These are phyloP conservation scores for Tineola bisselliella DNA, from an alignment of 2,888 invertebrate genomes.

Conservation along the genomic window DNA sequence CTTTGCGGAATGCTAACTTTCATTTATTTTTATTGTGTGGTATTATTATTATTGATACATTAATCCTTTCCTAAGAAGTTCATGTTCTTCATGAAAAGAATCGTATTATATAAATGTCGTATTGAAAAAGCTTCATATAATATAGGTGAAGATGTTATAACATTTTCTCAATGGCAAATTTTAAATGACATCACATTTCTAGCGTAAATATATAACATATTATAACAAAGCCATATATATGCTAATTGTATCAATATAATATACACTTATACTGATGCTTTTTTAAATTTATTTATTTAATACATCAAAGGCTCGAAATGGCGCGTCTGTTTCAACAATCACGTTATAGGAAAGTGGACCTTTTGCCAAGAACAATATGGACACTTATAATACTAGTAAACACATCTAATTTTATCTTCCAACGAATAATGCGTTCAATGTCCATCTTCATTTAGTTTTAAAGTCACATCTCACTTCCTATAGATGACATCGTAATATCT, in stretches of 20 bases:
- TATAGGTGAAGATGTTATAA: too few relatives aligned
- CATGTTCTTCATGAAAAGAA: too few relatives aligned
- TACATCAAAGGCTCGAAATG: background rate
- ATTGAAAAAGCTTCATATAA: too few relatives aligned
- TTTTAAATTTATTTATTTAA: background rate
- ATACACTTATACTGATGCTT: background rate
- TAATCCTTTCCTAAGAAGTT: too few relatives aligned
- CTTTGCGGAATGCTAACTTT: background rate
- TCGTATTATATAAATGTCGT: too few relatives aligned
- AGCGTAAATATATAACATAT: too few relatives aligned
- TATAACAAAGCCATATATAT: background rate
- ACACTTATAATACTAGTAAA: slow-evolving; percentile 24
- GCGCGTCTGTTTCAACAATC: background rate
- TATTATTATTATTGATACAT: background rate
- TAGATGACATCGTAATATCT: background rate
- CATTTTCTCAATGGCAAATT: too few relatives aligned
- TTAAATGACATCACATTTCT: too few relatives aligned
- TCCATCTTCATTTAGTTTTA: slow-evolving; percentile 19
- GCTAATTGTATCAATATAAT: background rate
- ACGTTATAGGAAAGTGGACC: background rate
- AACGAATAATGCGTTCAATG: slow-evolving; percentile 21
- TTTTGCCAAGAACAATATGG: slow-evolving; percentile 29
- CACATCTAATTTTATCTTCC: slow-evolving; percentile 30
- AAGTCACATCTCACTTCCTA: slow-evolving; percentile 22
- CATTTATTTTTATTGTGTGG: background rate